Base-by-base conservation (phyloP, 2,888 invertebrate genomes). In the Lypha dubia region DNA sequence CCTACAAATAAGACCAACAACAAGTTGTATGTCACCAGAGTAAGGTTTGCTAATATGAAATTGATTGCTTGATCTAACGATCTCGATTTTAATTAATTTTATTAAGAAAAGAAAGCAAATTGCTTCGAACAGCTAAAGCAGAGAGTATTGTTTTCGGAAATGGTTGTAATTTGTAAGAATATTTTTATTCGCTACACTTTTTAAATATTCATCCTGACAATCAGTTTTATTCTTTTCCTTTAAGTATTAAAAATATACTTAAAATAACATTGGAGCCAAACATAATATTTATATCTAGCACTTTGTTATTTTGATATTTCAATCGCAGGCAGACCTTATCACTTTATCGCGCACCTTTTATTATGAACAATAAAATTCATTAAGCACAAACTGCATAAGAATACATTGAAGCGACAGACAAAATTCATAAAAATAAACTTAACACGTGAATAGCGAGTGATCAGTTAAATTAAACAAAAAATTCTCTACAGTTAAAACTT, bases 381-480 rank as follows among this genome's bases (percentile, higher is more conserved):
- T 28, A 20, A 51, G 38, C 35, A 44, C 46, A n/a, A 20, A 49
- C 46, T 73, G 17, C 22, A 35, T 22, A 74, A 35, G 9, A 46
- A 11, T 49, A 41, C 28, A 46, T 28, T 79, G 49, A 49, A 70
- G 32, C 17, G n/a, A 38, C 38, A n/a, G 17, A 32, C 58, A 28
- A 13, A 60, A 41, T 24, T 38, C 9, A 35, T 4, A 28, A 28
- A 4, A 28, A 28, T 4, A 28, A 28, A 22, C 4, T 41, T 53
- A 51, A 38, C 84, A 84, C 77, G 84, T 77, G 77, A 70, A 71
- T 28, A 68, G 44, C 20, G 81, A 84, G 56, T 84, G 84, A 84
- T 84, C 80, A 74, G 41, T 11, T 20, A n/a, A 62, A 32, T n/a
- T 41, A 79, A 41, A 71, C 4, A 65, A 65, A 65, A n/a, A 65